Base-by-base conservation (phyloP, 2,113 vertebrate species). In the Hippocampus mohnikei region DNA sequence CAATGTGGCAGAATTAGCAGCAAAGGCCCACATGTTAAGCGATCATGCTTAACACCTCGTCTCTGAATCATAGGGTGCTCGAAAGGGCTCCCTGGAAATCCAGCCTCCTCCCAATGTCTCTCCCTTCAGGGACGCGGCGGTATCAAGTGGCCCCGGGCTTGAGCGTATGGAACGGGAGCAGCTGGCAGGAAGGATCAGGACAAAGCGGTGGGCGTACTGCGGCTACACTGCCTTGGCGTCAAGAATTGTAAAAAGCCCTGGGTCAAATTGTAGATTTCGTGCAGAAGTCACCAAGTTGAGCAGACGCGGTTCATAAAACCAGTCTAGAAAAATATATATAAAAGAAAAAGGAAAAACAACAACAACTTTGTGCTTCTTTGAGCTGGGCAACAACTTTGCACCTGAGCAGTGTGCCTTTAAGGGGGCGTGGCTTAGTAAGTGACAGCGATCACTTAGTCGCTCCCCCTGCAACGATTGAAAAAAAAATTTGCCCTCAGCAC, bases 121-220 rank as follows among this genome's bases (percentile, higher is more conserved):
- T 75, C 81, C 75, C 71, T 77, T 75, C 70, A 83, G 75, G 46
- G 75, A 66, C 73, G 78, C 58, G 67, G 42, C 52, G 73, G 60
- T 60, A 27, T 27, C 40, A 66, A 18, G 58, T 42, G 73, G 55
- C 76, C 64, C 84, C 85, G 81, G 77, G 73, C 78, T 84, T 76
- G 56, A 85, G 85, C 81, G 84, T 80, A 81, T 89, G 88, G 85
- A 86, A 88, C 87, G 80, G 88, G 53, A 85, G 85, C 88, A 90
- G 88, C 87, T 91, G 89, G 84, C 81, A 71, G 81, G 46, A 73
- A 74, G 77, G 81, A 85, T 90, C 85, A 91, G 79, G 56, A 73
- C 50, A 77, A 79, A 83, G 72, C 72, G 16, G 77, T 66, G 84
- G 84, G 89, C 81, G 78, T 64, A 23, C 20, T 21, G 25, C 5